A percentile compares a stretch with the other conserved stretches of the same genome.
These are phyloP conservation scores for Neostethus bicornis DNA, from an alignment of 2,797 vertebrate genomes.

Conservation along the genomic window DNA sequence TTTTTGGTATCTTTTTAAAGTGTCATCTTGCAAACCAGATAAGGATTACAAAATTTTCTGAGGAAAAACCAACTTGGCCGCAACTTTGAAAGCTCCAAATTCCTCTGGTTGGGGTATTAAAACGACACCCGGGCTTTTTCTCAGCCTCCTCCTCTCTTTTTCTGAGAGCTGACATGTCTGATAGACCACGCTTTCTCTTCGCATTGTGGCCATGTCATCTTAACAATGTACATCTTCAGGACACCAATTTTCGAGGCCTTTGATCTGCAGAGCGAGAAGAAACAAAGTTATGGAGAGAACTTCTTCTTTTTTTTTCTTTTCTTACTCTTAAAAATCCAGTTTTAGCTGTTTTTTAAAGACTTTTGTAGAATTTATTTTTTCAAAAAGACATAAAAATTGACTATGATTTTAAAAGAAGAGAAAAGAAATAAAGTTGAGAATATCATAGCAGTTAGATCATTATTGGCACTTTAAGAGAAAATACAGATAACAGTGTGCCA, in stretches of 20 bases:
- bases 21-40: constrained; percentile 29
- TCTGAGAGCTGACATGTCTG: constrained; percentile 86
- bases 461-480: neutral
- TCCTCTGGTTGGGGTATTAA: constrained; percentile 71
- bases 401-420: too few relatives aligned
- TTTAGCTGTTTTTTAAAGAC: too few relatives aligned
- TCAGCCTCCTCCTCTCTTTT: constrained; percentile 73
- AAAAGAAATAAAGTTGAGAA: neutral
- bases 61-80: constrained; percentile 41
- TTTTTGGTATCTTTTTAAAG: constrained; percentile 13
- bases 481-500: constrained; percentile 9
- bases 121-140: constrained; percentile 66
- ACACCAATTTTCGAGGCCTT: constrained; percentile 85
- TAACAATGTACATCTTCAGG: constrained; percentile 89
- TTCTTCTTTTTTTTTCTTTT: constrained; percentile 36
- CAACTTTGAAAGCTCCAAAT: constrained; percentile 61
- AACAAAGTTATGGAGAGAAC: constrained; percentile 85
- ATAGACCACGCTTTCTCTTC: constrained; percentile 86
- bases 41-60: constrained; percentile 29
- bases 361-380: too few relatives aligned
- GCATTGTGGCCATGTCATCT: constrained; percentile 87
- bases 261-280: constrained; percentile 92
- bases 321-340: too few relatives aligned
- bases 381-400: neutral
- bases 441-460: constrained; percentile 5